A percentile compares a stretch with the other conserved stretches of the same genome.
Conservation (phyloP, 2,888 invertebrate species). For the Idaea straminata region DNA sequence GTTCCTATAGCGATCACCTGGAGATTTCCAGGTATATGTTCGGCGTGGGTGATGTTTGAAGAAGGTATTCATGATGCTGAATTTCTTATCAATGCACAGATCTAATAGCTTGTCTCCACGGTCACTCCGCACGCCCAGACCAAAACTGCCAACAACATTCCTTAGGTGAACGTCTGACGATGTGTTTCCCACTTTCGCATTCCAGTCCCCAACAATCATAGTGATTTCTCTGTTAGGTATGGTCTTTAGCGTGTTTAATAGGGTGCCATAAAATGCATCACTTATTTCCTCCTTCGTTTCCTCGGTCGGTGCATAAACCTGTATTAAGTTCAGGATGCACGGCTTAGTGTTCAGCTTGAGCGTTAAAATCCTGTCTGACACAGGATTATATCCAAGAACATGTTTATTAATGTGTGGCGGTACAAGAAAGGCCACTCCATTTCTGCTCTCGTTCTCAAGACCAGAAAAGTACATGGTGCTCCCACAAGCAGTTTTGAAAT, state of each 20-base stretch:
- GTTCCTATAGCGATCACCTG: too few species aligned
- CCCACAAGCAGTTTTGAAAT: neutral
- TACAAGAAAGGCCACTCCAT: constrained; percentile 5
- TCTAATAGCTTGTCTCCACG: neutral
- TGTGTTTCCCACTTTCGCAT: neutral
- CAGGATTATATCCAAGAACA: constrained; percentile 9
- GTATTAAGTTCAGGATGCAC: neutral
- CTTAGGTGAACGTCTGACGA: neutral
- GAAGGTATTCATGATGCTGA: neutral
- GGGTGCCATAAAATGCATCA: neutral
- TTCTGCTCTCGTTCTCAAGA: constrained; percentile 14
- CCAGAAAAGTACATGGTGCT: constrained; percentile 12
- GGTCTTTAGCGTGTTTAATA: neutral
- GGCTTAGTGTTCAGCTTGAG: constrained; percentile 5
- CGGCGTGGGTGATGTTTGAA: constrained; percentile 5
- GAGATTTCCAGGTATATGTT: too few species aligned
- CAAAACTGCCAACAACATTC: neutral
- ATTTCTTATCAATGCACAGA: neutral
- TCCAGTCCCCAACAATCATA: neutral
- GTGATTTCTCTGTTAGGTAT: neutral
- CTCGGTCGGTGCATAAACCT: neutral
- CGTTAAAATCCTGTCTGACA: constrained; percentile 5
- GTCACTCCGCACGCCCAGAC: neutral
- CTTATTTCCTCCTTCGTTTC: neutral
- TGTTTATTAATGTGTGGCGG: constrained; percentile 4